Conservation (phyloP, 30 jellyfish, hydroid and myxozoan species). For the Hydra vulgaris region DNA sequence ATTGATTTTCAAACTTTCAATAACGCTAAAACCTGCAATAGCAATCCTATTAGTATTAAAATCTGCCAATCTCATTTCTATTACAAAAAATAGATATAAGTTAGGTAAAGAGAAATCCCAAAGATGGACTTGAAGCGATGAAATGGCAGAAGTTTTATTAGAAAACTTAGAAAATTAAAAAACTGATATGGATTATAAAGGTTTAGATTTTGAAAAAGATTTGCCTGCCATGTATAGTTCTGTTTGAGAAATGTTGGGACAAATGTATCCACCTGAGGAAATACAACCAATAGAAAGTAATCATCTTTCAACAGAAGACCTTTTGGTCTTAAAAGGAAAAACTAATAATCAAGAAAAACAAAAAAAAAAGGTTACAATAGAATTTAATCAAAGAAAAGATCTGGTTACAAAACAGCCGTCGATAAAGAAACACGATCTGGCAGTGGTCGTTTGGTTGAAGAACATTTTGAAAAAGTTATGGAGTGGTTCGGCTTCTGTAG, state of each 20-base stretch:
- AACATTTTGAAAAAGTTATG: slow-evolving; percentile 28
- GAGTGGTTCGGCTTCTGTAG: slow-evolving; percentile 45
- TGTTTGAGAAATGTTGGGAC: slow-evolving; percentile 34
- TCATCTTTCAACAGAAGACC: slow-evolving; percentile 2
- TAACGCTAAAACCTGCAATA: not conserved
- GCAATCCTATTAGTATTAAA: not conserved
- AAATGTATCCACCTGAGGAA: slow-evolving; percentile 34
- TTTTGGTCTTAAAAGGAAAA: not conserved
- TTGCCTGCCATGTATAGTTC: slow-evolving; percentile 10
- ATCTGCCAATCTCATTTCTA: not conserved
- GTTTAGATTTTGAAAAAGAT: slow-evolving; percentile 29
- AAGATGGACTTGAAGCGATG: slow-evolving; percentile 38
- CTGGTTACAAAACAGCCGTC: slow-evolving; percentile 28
- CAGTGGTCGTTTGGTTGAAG: slow-evolving; percentile 29
- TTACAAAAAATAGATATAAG: not conserved
- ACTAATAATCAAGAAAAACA: slow-evolving; percentile 16
- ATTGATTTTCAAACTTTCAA: not conserved
- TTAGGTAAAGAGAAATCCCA: slow-evolving; percentile 4
- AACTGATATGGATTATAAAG: slow-evolving; percentile 25
- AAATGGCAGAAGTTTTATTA: slow-evolving; percentile 17
- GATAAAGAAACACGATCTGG: slow-evolving; percentile 44
- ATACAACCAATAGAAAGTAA: slow-evolving; percentile 1
- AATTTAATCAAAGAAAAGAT: slow-evolving; percentile 14
- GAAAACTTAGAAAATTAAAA: slow-evolving; percentile 5
- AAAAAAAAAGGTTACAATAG: slow-evolving; percentile 32